A percentile compares a stretch with the other conserved stretches of the same genome.
These are phyloP conservation scores for Pachyrhynchus sulphureomaculatus DNA, from an alignment of 1,140 invertebrate genomes.

Conservation along the genomic window DNA sequence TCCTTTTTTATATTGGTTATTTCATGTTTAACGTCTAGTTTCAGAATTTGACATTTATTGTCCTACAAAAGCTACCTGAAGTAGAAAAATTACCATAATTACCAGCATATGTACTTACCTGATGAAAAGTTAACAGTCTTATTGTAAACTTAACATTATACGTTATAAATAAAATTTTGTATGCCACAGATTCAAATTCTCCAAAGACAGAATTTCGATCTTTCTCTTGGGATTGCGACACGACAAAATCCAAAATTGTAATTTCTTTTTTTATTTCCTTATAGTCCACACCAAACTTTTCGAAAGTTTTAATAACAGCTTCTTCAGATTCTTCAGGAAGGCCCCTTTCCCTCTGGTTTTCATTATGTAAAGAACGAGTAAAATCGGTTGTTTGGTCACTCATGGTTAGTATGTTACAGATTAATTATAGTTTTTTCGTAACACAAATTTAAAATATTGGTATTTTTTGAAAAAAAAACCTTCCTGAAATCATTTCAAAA, in stretches of 20 bases:
- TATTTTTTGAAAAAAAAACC: too few relatives aligned
- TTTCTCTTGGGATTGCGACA: neutral
- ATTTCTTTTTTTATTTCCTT: neutral
- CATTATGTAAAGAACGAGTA: too few relatives aligned
- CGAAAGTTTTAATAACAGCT: neutral
- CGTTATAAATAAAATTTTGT: neutral
- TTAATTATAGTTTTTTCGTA: too few relatives aligned
- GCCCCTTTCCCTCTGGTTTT: too few relatives aligned
- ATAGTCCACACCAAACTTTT: conserved; percentile 1
- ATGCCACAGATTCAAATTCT: neutral
- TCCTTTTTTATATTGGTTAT: neutral
- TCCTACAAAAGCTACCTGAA: neutral
- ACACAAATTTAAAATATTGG: too few relatives aligned
- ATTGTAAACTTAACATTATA: neutral
- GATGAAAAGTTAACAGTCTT: conserved; percentile 2
- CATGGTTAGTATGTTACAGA: too few relatives aligned
- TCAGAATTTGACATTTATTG: neutral
- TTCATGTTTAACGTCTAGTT: conserved; percentile 1
- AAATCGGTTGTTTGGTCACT: too few relatives aligned
- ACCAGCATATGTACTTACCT: neutral
- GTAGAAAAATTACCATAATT: too few relatives aligned
- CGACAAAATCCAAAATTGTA: neutral
- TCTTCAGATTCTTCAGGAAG: too few relatives aligned
- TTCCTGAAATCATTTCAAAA: too few relatives aligned
- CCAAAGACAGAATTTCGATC: neutral